These are phyloP conservation scores for Habropoda laboriosa DNA, from an alignment of 1,140 invertebrate genomes.

Conservation along the genomic window DNA sequence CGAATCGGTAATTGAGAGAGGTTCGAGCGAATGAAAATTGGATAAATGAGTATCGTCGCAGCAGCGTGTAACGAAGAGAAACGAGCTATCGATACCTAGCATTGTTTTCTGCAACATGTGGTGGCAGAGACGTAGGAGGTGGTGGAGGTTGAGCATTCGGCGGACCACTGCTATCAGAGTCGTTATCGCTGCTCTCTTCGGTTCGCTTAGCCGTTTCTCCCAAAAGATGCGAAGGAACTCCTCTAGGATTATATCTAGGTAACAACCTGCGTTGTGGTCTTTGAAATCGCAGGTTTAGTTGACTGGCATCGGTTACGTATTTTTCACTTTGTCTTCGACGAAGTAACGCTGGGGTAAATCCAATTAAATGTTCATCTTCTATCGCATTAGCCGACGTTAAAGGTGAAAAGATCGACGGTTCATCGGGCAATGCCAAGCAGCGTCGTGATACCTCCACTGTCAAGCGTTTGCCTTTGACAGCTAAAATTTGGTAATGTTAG, in stretches of 20 bases:
- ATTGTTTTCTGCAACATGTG: slow-evolving; percentile 78
- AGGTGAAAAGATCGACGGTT: slow-evolving; percentile 69
- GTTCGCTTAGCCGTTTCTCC: slow-evolving; percentile 75
- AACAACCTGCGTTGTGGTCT: slow-evolving; percentile 82
- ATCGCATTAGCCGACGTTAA: slow-evolving; percentile 79
- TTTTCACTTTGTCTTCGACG: slow-evolving; percentile 87
- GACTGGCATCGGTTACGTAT: slow-evolving; percentile 88
- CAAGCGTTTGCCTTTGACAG: slow-evolving; percentile 72
- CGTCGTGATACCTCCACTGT: slow-evolving; percentile 72
- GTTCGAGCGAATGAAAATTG: no score
- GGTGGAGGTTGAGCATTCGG: slow-evolving; percentile 74
- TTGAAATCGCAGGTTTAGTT: slow-evolving; percentile 88
- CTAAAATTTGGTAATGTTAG: slow-evolving; percentile 76
- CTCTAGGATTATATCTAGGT: slow-evolving; percentile 73
- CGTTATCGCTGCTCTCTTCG: slow-evolving; percentile 81
- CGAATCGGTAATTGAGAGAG: background rate
- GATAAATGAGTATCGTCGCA: no score
- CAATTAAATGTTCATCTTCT: slow-evolving; percentile 78
- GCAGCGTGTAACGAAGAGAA: no score
- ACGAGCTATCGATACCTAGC: slow-evolving; percentile 78
- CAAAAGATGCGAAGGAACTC: slow-evolving; percentile 82
- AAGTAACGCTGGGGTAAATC: slow-evolving; percentile 86
- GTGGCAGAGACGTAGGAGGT: slow-evolving; percentile 77
- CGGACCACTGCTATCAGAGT: slow-evolving; percentile 79
- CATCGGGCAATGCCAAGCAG: slow-evolving; percentile 79